phyloP scores from a whole-genome alignment of 2,888 invertebrate species.

The Megalurothrips usitatus region DNA sequence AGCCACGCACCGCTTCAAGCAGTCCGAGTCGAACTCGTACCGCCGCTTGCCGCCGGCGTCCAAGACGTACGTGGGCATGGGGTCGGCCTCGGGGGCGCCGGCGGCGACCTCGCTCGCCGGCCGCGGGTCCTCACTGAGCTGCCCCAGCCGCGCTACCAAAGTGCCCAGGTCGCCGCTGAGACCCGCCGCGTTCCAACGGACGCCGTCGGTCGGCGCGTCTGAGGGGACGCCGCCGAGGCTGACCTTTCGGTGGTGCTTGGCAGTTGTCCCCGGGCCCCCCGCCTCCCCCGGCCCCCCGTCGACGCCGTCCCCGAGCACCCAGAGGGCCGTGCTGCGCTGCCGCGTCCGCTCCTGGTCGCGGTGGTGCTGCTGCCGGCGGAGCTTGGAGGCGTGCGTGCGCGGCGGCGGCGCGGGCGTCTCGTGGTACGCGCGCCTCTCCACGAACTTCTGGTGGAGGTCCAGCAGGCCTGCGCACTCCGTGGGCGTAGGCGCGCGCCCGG shows the following conservation, averaged over 20 bases:
- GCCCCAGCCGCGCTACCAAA: no score
- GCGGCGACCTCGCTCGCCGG: neutral
- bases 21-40: conserved; percentile 17
- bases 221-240: no score
- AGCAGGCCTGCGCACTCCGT: conserved; percentile 57
- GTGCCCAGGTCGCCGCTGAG: neutral
- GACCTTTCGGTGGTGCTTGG: no score
- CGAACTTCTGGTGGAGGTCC: conserved; percentile 65
- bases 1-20: neutral
- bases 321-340: neutral
- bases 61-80: conserved; percentile 19
- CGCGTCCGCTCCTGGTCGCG: conserved; percentile 37
- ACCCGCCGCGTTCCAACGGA: neutral
- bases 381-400: conserved; percentile 27
- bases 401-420: conserved; percentile 40
- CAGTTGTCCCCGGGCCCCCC: no score
- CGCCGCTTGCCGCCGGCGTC: conserved; percentile 12
- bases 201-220: neutral
- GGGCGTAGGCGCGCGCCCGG: conserved; percentile 48
- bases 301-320: neutral
- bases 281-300: neutral
- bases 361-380: conserved; percentile 37
- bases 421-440: conserved; percentile 59
- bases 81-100: neutral
- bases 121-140: neutral